Evolutionary conservation across 2,888 invertebrate genomes (phyloP).

Genomic region (Maniola hyperantus): DNA sequence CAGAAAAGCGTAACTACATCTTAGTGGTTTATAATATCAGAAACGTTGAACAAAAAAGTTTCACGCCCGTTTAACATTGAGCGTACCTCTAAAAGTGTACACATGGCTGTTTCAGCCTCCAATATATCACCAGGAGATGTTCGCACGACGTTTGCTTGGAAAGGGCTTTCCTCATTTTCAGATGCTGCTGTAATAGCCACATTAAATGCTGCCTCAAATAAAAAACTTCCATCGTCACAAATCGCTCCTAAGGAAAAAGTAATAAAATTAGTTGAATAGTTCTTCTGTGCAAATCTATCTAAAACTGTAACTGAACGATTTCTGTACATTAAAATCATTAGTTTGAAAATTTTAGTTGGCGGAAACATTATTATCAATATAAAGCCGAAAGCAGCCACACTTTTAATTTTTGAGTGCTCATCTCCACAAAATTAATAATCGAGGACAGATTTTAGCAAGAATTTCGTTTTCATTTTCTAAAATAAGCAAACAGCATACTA

Average conservation of each 20-base stretch:
- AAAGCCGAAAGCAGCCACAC: no score
- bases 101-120: constrained; percentile 79
- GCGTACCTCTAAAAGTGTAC: constrained; percentile 76
- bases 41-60: no score
- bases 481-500: constrained; percentile 11
- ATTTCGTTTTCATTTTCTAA: constrained; percentile 9
- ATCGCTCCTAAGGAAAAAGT: constrained; percentile 78
- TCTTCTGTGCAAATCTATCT: background rate
- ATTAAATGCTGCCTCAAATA: constrained; percentile 80
- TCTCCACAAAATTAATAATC: background rate
- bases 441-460: background rate
- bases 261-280: background rate
- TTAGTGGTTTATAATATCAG: no score
- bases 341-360: no score
- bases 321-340: no score
- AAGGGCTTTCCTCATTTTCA: constrained; percentile 66
- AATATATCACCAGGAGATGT: constrained; percentile 80
- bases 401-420: no score
- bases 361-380: no score
- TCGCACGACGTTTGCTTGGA: constrained; percentile 57
- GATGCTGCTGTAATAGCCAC: constrained; percentile 79
- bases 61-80: no score
- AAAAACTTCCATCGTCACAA: constrained; percentile 80
- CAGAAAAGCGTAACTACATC: no score
- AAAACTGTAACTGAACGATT: no score